Conservation (phyloP, 2,888 invertebrate genomes). For the Acheta domesticus region DNA sequence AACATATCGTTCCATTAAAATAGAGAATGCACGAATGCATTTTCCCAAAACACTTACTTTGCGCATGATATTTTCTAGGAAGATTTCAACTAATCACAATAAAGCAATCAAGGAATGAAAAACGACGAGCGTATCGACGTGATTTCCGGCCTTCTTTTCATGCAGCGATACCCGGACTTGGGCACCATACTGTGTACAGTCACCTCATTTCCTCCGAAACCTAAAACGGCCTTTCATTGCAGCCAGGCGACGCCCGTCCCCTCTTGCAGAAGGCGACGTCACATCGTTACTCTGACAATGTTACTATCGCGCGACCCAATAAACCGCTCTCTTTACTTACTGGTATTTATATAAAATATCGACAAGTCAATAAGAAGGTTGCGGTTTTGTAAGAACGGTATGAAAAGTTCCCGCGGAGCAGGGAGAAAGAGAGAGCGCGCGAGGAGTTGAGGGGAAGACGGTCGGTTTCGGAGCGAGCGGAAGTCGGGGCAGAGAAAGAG, state of each 20-base stretch:
- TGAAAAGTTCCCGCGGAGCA: background rate
- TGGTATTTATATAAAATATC: background rate
- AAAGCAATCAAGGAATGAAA: too few relatives aligned
- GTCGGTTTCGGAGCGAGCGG: background rate
- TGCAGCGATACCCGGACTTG: too few relatives aligned
- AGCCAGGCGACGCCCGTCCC: background rate
- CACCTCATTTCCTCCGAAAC: constrained; percentile 4
- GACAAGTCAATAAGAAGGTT: constrained; percentile 18
- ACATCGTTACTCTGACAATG: constrained; percentile 11
- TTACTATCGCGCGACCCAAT: background rate
- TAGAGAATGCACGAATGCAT: too few relatives aligned
- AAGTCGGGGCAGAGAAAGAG: background rate
- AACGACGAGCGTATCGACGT: too few relatives aligned
- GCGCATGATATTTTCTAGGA: too few relatives aligned
- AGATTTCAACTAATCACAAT: too few relatives aligned
- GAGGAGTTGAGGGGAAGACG: background rate
- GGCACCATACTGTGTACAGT: too few relatives aligned
- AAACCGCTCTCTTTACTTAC: background rate
- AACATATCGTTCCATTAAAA: too few relatives aligned
- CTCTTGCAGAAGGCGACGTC: background rate
- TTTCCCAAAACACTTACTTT: too few relatives aligned
- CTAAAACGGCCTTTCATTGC: background rate
- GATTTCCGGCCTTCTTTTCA: too few relatives aligned
- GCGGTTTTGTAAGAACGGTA: background rate
- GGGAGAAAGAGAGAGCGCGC: background rate